Percentiles rank a stretch among this genome's conserved stretches.
Conservation (phyloP, 92 coral and sea anemone genomes). For the Palythoa grandiflora region DNA sequence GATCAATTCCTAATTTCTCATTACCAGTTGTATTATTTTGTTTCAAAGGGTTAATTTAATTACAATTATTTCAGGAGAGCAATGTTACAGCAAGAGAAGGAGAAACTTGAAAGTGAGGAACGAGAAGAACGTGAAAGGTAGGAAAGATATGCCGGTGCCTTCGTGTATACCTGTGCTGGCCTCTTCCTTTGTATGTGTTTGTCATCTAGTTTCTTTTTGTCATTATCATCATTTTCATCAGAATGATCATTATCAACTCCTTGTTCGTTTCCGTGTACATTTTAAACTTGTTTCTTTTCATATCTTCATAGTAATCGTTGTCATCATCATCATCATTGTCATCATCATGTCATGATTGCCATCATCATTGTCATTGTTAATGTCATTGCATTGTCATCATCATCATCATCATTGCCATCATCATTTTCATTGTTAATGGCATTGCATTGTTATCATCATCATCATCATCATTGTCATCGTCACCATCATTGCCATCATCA, state of each 20-base stretch:
- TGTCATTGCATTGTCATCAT: not conserved
- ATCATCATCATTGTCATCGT: too few relatives aligned
- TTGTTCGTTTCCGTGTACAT: not conserved
- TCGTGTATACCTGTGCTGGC: not conserved
- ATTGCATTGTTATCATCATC: not conserved
- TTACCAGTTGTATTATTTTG: too few relatives aligned
- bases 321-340: too few relatives aligned
- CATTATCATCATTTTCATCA: not conserved
- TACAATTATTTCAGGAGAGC: slow-evolving; percentile 8
- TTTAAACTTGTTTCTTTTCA: too few relatives aligned
- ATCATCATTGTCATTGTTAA: not conserved
- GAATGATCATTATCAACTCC: not conserved
- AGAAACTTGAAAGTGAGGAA: not conserved
- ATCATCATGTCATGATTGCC: not conserved
- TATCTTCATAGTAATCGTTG: not conserved
- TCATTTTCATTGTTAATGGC: too few relatives aligned
- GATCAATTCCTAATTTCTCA: too few relatives aligned
- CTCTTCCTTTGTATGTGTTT: not conserved
- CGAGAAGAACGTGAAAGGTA: slow-evolving; percentile 30
- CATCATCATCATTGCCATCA: not conserved
- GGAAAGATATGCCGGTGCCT: too few relatives aligned
- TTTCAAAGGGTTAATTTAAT: not conserved
- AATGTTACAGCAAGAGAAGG: slow-evolving; percentile 29
- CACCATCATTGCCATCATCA: not conserved
- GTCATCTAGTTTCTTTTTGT: not conserved